Evolutionary conservation across 2,113 vertebrate genomes (phyloP).

Genomic region (Paralichthys olivaceus): DNA sequence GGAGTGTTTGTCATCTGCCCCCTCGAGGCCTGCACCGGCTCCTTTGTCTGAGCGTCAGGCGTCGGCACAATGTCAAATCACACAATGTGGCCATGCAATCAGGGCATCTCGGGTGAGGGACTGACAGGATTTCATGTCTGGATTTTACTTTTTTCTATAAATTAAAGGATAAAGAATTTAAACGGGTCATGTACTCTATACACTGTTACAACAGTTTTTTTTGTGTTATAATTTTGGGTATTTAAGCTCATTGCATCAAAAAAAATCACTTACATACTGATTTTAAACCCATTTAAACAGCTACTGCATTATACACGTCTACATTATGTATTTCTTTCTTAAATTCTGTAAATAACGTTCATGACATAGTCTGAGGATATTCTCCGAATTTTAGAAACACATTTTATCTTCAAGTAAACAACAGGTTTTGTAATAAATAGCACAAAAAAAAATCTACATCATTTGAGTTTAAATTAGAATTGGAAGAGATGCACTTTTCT

Average conservation of each 20-base stretch:
- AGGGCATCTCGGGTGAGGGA: slow-evolving; percentile 54
- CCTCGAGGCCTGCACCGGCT: slow-evolving; percentile 72
- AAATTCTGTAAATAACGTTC: neutral
- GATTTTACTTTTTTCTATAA: slow-evolving; percentile 19
- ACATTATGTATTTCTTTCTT: neutral
- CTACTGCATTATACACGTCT: neutral
- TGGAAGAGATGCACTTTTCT: slow-evolving; percentile 22
- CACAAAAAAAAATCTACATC: slow-evolving; percentile 4
- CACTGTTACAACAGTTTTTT: neutral
- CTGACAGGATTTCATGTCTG: slow-evolving; percentile 52
- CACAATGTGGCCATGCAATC: slow-evolving; percentile 66
- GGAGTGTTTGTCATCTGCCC: slow-evolving; percentile 80
- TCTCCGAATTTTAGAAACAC: slow-evolving; percentile 26
- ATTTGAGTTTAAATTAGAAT: slow-evolving; percentile 3
- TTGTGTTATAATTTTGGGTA: neutral
- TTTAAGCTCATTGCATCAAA: neutral
- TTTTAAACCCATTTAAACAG: neutral
- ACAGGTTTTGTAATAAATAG: slow-evolving; percentile 35
- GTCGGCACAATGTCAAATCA: slow-evolving; percentile 68
- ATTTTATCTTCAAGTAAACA: neutral
- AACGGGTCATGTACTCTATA: neutral
- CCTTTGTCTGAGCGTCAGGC: slow-evolving; percentile 76
- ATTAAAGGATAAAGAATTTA: slow-evolving; percentile 3
- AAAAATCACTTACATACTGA: neutral
- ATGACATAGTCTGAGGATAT: neutral